Evolutionary conservation across 1,140 invertebrate species (phyloP), one percentile per base, ranked within the genome.

Genomic region (Neocloeon triangulifer): DNA sequence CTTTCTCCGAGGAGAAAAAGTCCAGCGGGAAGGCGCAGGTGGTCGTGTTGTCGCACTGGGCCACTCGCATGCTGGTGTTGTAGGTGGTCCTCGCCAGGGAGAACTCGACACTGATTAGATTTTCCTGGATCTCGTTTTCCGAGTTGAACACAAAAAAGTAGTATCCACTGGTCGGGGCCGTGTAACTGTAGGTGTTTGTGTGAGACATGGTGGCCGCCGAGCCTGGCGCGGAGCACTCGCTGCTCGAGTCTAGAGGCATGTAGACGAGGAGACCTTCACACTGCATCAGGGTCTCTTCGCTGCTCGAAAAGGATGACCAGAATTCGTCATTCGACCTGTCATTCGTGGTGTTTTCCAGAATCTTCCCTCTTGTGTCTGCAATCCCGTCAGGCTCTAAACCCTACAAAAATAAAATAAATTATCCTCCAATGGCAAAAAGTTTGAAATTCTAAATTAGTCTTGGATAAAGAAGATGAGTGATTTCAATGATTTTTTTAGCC

Each of bases 71-170:
- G 3, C 56, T 51, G 0, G 69, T 55, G 41, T 77, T 61, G 45
- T 76, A 77, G 3, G 64, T 55, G 0, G 64, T 71, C 50, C 73
- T 74, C 38, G 72, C 53, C 9, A 80, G 50, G 19, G 73, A 61
- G 43, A 79, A 72, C 23, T 59, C 57, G 5, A 73, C 64, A 9
- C 62, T 47, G 19, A 73, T 55, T 44, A 63, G 73, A 50, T 75
- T 73, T 10, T 58, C 53, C 45, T 73, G 64, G 1, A 75, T 60
- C 45, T 80, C 75, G 43, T 80, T 80, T 45, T 79, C 74, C 10
- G 73, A 77, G 43, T 70, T 75, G 54, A 77, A 78, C 0, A 80
- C 69, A 47, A 80, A 79, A 50, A 79, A 79, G 39, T 79, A 79
- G 44, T 77, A 78, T 14, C 73, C 74, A 39, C 74, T 71, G 2